phyloP scores from a whole-genome alignment of 2,888 invertebrate genomes.

The Pogonocherus hispidulus region DNA sequence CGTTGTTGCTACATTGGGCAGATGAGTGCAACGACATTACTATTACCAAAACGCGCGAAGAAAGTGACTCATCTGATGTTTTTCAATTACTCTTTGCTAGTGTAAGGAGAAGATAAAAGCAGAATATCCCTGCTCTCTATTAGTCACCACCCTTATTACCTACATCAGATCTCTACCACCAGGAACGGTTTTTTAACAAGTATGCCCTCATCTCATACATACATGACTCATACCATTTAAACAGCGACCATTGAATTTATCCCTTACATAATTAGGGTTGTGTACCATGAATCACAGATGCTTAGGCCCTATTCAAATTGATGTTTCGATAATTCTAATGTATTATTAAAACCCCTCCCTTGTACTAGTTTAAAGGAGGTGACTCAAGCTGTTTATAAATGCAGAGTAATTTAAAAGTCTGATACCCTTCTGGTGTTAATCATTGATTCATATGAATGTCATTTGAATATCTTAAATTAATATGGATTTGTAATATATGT shows the following conservation, averaged over 20 bases:
- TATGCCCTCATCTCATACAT: slow-evolving; percentile 36
- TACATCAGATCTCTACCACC: slow-evolving; percentile 8
- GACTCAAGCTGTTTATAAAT: slow-evolving; percentile 43
- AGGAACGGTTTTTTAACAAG: slow-evolving; percentile 22
- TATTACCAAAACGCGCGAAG: neutral
- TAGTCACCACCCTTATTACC: slow-evolving; percentile 30
- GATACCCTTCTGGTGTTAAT: slow-evolving; percentile 51
- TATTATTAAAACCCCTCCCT: slow-evolving; percentile 8
- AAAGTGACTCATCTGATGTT: slow-evolving; percentile 6
- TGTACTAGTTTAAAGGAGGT: slow-evolving; percentile 28
- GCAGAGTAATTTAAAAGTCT: slow-evolving; percentile 49
- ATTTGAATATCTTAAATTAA: slow-evolving; percentile 41
- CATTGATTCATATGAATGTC: slow-evolving; percentile 43
- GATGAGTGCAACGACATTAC: neutral
- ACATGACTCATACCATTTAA: slow-evolving; percentile 43
- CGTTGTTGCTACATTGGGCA: too few relatives aligned
- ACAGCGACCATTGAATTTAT: slow-evolving; percentile 45
- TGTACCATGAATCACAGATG: slow-evolving; percentile 47
- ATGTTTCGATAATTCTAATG: slow-evolving; percentile 41
- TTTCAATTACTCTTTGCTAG: slow-evolving; percentile 3
- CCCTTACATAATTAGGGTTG: slow-evolving; percentile 43
- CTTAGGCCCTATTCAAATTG: slow-evolving; percentile 43
- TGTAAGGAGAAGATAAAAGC: slow-evolving; percentile 10
- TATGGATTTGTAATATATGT: slow-evolving; percentile 18
- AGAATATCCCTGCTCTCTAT: neutral